Evolutionary conservation across 1,140 invertebrate species (phyloP), one percentile per base, ranked within the genome.

Genomic region (Thaumetopoea pityocampa): DNA sequence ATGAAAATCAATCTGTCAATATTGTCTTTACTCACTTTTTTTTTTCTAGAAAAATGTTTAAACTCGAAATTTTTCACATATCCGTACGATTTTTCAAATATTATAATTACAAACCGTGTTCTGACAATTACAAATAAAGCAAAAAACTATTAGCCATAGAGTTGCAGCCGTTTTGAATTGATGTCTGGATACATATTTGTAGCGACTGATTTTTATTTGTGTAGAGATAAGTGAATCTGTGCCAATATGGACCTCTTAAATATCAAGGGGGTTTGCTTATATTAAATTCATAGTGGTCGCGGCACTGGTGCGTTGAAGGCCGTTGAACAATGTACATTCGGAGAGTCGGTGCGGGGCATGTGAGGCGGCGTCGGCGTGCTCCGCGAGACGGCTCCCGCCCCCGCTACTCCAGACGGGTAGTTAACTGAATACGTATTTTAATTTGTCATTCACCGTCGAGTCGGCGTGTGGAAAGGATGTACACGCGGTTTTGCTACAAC

Each of bases 371-470:
- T 49, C 41, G 38, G 52, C 46, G 50, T 41, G 28, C 16, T 30
- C 20, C 42, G 34, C 36, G 45, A 49, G 42, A 34, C 52, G 29
- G 27, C 42, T 5, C 8, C 22, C 29, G 38, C 30, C 24, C 24
- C 28, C 26, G 14, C 34, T 19, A 16, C 47, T 23, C 37, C 36
- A 45, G 51, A 36, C 43, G 32, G 51, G 42, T 44, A 44, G 46
- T 46, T 51, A 50, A 40, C 38, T 24, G 46, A 46, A 47, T 54
- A 53, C 23, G 48, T 37, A 47, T 38, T 19, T 20, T 10, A 47
- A 43, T 38, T 51, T 58, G 51, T 56, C 61, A 61, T 24, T 65
- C 50, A 42, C 29, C 54, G 54, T 18, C 45, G 8, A 28, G 29
- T 22, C 34, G 55, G 33, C 51, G 32, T 9, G 30, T 26, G 35